Conservation (phyloP, 2,888 invertebrate species). For the Eurois occulta region DNA sequence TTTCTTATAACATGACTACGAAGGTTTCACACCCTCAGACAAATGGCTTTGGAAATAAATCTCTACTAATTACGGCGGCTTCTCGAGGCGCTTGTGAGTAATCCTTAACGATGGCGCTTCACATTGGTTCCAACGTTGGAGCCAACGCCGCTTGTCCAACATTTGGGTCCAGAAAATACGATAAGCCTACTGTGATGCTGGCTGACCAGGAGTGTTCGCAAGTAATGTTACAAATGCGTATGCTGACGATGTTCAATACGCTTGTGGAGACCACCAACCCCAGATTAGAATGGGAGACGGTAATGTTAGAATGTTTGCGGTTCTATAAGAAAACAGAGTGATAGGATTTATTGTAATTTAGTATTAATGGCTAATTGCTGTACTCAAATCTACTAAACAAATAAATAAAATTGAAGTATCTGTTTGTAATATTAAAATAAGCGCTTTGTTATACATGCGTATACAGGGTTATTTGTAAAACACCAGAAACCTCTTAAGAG, state of each 20-base stretch:
- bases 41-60: constrained; percentile 10
- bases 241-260: background rate
- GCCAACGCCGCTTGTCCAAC: background rate
- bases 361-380: no score
- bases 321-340: background rate
- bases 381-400: no score
- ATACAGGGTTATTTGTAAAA: no score
- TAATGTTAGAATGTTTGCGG: background rate
- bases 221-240: background rate
- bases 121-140: background rate
- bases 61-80: constrained; percentile 1
- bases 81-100: constrained; percentile 11
- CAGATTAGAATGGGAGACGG: background rate
- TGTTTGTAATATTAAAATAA: no score
- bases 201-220: background rate
- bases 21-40: background rate
- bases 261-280: background rate
- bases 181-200: no score
- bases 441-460: no score
- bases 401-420: no score
- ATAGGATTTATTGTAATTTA: background rate
- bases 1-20: background rate
- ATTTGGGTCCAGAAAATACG: background rate
- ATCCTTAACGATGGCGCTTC: constrained; percentile 3
- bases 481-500: no score